Evolutionary conservation across 2,888 invertebrate genomes (phyloP), one percentile per base, ranked within the genome.

Genomic region (Oasisia sp.): DNA sequence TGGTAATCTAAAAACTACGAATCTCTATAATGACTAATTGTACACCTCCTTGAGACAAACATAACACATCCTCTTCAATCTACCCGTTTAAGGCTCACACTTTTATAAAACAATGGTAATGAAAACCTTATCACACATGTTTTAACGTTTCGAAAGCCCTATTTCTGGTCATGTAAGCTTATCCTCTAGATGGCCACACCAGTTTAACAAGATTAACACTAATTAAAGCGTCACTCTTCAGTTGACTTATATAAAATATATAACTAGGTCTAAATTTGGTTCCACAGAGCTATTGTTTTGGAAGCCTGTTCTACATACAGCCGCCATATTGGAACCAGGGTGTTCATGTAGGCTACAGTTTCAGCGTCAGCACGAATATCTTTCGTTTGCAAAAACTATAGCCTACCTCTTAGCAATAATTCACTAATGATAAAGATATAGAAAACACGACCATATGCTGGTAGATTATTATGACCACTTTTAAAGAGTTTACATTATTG

Each of bases 401-500:
- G 98, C 99, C 96, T 99, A 99, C 97, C 98, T 99, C 94, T 97
- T 99, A 97, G 99, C 99, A 95, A 99, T 99, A 95, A 98, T 99
- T 95, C 97, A 96, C 97, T 99, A 95, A 97, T 99, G 95, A 97
- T 98, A 94, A 99, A 99, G 97, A 99, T 99, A 97, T 99, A 99
- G 99, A 99, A 99, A 97, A 98, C 99, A 91, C 97, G 99, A 97
- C 99, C 99, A 96, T 99, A 99, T 97, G 99, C 99, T 97, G 99
- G 99, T 99, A 97, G 38, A 38, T 1, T 38, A 38, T 38, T 38
- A 38, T 38, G 1, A 38, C 38, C 4, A 38, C 38, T 38, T 38
- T 38, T 38, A 38, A 38, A 38, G 38, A 38, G 38, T 38, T 38
- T 38, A 38, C 38, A 38, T 38, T 38, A 38, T 38, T 38, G 4